A percentile compares a stretch with the other conserved stretches of the same genome.
phyloP scores from a whole-genome alignment of 2,113 vertebrate species.

The Lota lota region DNA sequence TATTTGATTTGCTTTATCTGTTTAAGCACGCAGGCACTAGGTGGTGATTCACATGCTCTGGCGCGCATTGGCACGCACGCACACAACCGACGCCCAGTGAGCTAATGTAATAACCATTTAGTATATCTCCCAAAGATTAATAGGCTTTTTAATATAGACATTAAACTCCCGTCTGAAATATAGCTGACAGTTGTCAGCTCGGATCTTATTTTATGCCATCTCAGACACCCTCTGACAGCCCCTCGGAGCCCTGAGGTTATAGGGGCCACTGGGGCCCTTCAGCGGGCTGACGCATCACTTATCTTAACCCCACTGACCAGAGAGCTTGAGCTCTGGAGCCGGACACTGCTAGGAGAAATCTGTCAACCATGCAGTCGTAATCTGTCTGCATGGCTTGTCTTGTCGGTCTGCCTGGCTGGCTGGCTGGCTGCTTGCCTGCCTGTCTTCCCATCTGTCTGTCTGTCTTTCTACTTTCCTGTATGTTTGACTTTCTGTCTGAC shows the following conservation, averaged over 20 bases:
- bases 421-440: too few species aligned
- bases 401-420: too few species aligned
- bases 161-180: slow-evolving; percentile 1
- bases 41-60: neutral
- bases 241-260: neutral
- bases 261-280: neutral
- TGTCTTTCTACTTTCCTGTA: too few species aligned
- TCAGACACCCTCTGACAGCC: neutral
- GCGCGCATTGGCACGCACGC: neutral
- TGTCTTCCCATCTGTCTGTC: too few species aligned
- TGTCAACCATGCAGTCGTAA: too few species aligned
- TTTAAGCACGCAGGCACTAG: neutral
- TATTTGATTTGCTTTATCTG: neutral
- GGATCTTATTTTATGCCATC: neutral
- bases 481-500: too few species aligned
- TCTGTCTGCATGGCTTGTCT: too few species aligned
- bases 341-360: too few species aligned
- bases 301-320: too few species aligned
- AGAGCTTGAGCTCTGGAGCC: too few species aligned
- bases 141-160: neutral
- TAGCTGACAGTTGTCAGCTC: neutral
- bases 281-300: too few species aligned
- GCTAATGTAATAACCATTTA: neutral
- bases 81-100: neutral
- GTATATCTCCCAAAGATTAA: neutral